Conservation (phyloP, 1,140 invertebrate genomes). For the Euwallacea similis region DNA sequence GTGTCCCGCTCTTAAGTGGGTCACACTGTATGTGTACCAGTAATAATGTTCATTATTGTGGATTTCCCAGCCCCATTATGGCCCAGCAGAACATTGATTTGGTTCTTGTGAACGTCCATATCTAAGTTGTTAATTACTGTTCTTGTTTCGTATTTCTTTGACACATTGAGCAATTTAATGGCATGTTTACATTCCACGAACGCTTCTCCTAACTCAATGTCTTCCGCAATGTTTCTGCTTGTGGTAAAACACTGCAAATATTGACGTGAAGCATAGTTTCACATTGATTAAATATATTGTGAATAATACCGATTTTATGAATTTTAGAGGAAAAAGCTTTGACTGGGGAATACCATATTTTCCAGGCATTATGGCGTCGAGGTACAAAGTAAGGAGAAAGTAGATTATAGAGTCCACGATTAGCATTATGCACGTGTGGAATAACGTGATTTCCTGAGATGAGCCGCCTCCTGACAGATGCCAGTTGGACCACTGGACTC, state of each 20-base stretch:
- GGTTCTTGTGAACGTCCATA: constrained; percentile 70
- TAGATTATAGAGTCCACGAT: not conserved
- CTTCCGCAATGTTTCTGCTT: no score
- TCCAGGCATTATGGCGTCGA: not conserved
- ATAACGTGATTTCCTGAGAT: not conserved
- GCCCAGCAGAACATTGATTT: constrained; percentile 75
- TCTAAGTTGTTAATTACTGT: constrained; percentile 69
- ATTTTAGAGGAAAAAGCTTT: not conserved
- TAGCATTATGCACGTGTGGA: not conserved
- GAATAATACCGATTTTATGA: not conserved
- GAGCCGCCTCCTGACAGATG: not conserved
- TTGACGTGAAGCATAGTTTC: not conserved
- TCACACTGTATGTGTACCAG: constrained; percentile 63
- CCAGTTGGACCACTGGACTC: not conserved
- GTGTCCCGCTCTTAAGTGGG: no score
- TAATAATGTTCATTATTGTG: constrained; percentile 69
- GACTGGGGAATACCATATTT: not conserved
- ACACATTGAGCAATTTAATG: constrained; percentile 27
- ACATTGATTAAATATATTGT: not conserved
- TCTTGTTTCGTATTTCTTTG: constrained; percentile 56
- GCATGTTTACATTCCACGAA: not conserved
- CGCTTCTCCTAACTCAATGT: no score
- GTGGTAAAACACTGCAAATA: no score
- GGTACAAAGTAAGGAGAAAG: not conserved
- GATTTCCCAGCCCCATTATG: constrained; percentile 63